Conservation (phyloP, 2,113 vertebrate genomes). For the Sarotherodon lohbergeri region DNA sequence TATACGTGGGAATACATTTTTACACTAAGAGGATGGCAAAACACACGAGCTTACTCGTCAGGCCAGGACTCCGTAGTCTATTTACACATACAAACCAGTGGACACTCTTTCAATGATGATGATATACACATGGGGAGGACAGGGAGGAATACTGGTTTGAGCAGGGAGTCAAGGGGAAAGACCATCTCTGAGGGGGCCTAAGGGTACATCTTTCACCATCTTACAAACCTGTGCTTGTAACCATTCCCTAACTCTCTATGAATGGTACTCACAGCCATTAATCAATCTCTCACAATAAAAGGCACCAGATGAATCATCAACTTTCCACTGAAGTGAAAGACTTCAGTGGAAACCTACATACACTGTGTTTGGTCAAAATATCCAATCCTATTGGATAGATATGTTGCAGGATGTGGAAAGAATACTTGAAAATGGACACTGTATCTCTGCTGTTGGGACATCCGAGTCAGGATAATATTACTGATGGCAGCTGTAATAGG, state of each 20-base stretch:
- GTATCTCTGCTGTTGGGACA: neutral
- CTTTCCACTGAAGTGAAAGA: neutral
- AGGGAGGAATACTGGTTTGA: neutral
- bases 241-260: neutral
- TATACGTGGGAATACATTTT: neutral
- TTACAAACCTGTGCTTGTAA: neutral
- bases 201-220: neutral
- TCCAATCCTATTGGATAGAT: neutral
- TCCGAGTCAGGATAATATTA: neutral
- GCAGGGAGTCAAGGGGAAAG: neutral
- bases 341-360: neutral
- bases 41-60: neutral
- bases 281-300: neutral
- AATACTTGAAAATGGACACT: neutral
- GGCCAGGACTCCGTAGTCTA: accelerated
- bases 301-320: neutral
- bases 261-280: neutral
- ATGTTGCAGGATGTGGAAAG: neutral
- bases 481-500: neutral
- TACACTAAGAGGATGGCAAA: neutral
- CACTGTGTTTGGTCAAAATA: neutral
- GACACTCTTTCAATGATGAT: accelerated
- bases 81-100: neutral
- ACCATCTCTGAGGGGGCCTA: neutral
- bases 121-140: neutral